Evolutionary conservation across 2,888 invertebrate species (phyloP), one percentile per base, ranked within the genome.

Genomic region (Cynaeus angustus): DNA sequence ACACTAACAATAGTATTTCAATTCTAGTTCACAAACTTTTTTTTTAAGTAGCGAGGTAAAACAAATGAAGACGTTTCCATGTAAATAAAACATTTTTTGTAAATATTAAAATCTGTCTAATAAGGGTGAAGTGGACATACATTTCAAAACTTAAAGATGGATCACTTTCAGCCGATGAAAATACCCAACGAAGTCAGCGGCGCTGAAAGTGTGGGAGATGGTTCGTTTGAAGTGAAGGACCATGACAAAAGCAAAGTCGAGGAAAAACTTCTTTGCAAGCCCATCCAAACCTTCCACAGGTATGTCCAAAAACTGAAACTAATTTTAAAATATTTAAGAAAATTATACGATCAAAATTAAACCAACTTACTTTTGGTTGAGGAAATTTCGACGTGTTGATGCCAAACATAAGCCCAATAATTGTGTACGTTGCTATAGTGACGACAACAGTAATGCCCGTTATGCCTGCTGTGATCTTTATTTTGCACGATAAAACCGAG

Each of bases 211-310:
- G 38, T 5, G 12, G 13, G 10, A n/a, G 33, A n/a, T 43, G 43
- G 16, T n/a, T 12, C 41, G 9, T 48, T 28, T 10, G 43, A 41
- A 13, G 7, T 9, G 26, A 3, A 30, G 13, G 56, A 10, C 38
- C 10, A 37, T 8, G 46, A 66, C 5, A 33, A 46, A 10, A 12
- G 21, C 43, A 45, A 43, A 43, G 53, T 50, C 8, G 48, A 59
- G 21, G 43, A 50, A 12, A 50, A 48, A 30, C 67, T 67, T n/a
- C 13, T 67, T 1, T 67, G 67, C 67, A 67, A 61, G 53, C 67
- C 67, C 3, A 10, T 64, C 5, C 52, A 43, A 6, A 38, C 64
- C 1, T 52, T 64, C 43, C 52, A 64, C 33, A 52, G 64, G 64
- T 64, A 10, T 9, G 64, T 53, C 9, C 5, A 56, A 33, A 8